Conservation (phyloP, 30 jellyfish, hydroid and myxozoan species). For the Turritopsis rubra region DNA sequence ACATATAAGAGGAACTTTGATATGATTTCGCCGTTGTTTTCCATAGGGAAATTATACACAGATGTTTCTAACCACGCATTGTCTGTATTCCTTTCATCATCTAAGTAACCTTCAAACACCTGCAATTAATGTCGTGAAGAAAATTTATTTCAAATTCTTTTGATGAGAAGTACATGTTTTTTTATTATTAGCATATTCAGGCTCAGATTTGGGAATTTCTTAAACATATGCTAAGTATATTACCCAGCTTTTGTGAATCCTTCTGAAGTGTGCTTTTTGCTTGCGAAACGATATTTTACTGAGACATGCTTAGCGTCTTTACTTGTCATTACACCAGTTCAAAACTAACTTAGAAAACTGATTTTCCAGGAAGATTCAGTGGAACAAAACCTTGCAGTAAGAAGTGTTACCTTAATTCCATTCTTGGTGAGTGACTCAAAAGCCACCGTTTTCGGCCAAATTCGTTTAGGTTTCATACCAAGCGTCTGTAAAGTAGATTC, state of each 20-base stretch:
- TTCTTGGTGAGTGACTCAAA: background rate
- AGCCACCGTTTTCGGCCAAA: background rate
- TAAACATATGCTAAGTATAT: too few relatives aligned
- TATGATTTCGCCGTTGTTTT: background rate
- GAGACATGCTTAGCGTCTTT: too few relatives aligned
- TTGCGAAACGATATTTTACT: too few relatives aligned
- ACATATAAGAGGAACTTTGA: background rate
- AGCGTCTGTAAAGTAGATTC: background rate
- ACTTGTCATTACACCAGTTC: too few relatives aligned
- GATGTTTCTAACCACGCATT: slow-evolving; percentile 65
- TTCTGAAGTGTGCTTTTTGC: too few relatives aligned
- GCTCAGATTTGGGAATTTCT: too few relatives aligned
- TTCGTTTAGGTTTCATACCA: background rate
- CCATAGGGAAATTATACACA: slow-evolving; percentile 43
- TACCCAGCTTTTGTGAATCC: too few relatives aligned
- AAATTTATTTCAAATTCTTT: background rate
- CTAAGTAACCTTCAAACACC: slow-evolving; percentile 27
- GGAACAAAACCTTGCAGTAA: too few relatives aligned
- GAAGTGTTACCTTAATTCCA: background rate
- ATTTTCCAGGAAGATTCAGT: too few relatives aligned
- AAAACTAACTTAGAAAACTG: too few relatives aligned
- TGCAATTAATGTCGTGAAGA: background rate
- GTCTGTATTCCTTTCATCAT: slow-evolving; percentile 62
- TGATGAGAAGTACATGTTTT: too few relatives aligned
- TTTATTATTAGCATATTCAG: too few relatives aligned